Conservation (phyloP, 2,113 vertebrate genomes). For the Petroica traversi region DNA sequence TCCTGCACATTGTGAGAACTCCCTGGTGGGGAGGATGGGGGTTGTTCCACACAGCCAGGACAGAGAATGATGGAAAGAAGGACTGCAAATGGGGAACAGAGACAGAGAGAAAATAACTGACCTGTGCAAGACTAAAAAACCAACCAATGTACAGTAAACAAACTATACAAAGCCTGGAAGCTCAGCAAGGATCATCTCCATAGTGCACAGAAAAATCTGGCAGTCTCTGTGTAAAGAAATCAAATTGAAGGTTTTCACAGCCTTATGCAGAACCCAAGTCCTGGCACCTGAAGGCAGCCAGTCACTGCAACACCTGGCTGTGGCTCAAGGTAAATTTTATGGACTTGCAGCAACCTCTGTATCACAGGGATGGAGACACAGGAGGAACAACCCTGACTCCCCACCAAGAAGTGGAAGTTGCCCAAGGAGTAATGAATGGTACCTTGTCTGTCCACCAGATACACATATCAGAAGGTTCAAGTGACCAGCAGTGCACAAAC, state of each 20-base stretch:
- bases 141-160: background rate
- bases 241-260: background rate
- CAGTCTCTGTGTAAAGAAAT: background rate
- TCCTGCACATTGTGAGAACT: background rate
- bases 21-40: background rate
- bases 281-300: background rate
- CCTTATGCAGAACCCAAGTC: background rate
- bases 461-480: background rate
- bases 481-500: background rate
- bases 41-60: background rate
- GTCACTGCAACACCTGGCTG: background rate
- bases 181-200: background rate
- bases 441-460: background rate
- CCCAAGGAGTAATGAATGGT: background rate
- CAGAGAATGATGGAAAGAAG: background rate
- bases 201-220: background rate
- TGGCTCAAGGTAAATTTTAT: rapidly evolving
- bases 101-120: background rate
- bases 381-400: background rate
- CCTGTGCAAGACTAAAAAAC: background rate
- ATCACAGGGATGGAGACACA: background rate
- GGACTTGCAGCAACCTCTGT: background rate
- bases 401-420: background rate
- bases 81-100: background rate
- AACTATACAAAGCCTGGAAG: background rate